These are phyloP conservation scores for Smutsia gigantea DNA, from an alignment of 2,797 vertebrate species.

Conservation along the genomic window DNA sequence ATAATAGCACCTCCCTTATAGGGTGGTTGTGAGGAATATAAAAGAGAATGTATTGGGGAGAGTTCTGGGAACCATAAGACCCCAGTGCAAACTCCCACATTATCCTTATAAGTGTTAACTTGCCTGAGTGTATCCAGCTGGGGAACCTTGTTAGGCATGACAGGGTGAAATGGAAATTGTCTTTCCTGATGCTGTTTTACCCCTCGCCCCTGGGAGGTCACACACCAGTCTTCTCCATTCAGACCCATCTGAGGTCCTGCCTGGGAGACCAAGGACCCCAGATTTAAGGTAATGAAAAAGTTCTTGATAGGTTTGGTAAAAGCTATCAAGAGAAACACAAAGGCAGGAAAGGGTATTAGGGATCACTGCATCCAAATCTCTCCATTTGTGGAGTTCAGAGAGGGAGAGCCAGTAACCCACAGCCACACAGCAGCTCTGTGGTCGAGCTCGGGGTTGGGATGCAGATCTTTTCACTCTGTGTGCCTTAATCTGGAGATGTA, in stretches of 20 bases:
- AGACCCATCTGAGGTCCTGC: not conserved
- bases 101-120: not conserved
- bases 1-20: not conserved
- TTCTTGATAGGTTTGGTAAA: not conserved
- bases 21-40: not conserved
- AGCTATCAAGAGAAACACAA: not conserved
- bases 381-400: not conserved
- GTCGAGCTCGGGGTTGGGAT: not conserved
- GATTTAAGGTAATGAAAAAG: not conserved
- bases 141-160: not conserved
- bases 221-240: not conserved
- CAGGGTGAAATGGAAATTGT: not conserved
- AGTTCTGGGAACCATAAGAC: not conserved
- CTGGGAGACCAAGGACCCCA: not conserved
- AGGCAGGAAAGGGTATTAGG: not conserved
- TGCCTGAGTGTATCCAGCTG: too few relatives aligned
- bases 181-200: not conserved
- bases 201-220: not conserved
- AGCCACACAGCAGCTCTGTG: not conserved
- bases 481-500: not conserved
- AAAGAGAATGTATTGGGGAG: not conserved
- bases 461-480: not conserved
- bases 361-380: not conserved
- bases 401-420: not conserved
- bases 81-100: fast-evolving